Conservation (phyloP, 37 sponge, comb jelly and placozoan species). For the Chondrilla cf. caribensis region DNA sequence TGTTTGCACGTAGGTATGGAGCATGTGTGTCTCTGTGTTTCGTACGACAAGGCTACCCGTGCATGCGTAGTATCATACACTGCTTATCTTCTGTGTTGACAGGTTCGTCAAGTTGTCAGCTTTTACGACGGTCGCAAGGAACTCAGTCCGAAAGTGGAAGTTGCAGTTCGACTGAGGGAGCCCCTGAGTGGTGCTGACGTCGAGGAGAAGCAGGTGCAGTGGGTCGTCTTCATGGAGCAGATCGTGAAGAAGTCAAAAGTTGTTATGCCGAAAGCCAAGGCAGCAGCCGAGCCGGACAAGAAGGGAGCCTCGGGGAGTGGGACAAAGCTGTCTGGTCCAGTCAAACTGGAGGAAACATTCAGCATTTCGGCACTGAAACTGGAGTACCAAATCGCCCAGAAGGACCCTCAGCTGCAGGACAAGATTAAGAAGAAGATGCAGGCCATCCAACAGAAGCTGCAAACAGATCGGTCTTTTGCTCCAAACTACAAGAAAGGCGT, state of each 20-base stretch:
- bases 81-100: no score
- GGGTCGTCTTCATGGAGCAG: constrained; percentile 20
- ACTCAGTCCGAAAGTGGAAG: constrained; percentile 74
- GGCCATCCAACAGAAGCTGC: constrained; percentile 14
- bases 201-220: constrained; percentile 19
- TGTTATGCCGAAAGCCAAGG: constrained; percentile 13
- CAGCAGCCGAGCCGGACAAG: neutral
- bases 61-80: no score
- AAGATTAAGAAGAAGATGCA: constrained; percentile 10
- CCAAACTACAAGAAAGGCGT: constrained; percentile 22
- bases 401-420: constrained; percentile 18
- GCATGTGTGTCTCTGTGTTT: no score
- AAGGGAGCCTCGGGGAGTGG: neutral
- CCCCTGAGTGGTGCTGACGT: constrained; percentile 49
- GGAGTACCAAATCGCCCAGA: constrained; percentile 12
- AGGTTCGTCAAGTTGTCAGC: constrained; percentile 23
- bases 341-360: constrained; percentile 23
- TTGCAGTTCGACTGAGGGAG: constrained; percentile 61
- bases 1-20: no score
- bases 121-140: constrained; percentile 62
- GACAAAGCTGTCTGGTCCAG: neutral
- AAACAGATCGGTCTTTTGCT: constrained; percentile 11
- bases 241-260: constrained; percentile 24
- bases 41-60: no score
- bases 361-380: neutral